These are phyloP conservation scores for Anticlea derivata DNA, from an alignment of 2,888 invertebrate species.

Conservation along the genomic window DNA sequence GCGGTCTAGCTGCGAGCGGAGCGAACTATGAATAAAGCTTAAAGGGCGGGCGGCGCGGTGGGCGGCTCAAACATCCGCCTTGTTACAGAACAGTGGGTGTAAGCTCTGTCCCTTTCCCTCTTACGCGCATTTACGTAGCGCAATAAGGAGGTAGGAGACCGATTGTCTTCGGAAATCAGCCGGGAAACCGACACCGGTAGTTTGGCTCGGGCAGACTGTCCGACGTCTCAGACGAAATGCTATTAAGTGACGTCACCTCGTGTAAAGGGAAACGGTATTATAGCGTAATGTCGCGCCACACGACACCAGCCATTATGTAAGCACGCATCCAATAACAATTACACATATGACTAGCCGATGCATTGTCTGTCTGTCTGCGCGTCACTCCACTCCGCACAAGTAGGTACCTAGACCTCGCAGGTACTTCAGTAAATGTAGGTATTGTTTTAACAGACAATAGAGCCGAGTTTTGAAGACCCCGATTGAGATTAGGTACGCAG, in stretches of 20 bases:
- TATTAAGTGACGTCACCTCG: slow-evolving; percentile 73
- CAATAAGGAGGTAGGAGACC: slow-evolving; percentile 20
- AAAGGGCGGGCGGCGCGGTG: slow-evolving; percentile 49
- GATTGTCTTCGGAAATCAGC: slow-evolving; percentile 28
- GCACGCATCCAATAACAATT: slow-evolving; percentile 54
- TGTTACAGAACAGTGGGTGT: slow-evolving; percentile 14
- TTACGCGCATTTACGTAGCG: not conserved
- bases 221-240: slow-evolving; percentile 66
- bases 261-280: slow-evolving; percentile 58
- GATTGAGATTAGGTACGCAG: slow-evolving; percentile 35
- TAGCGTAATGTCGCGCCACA: slow-evolving; percentile 41
- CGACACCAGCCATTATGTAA: slow-evolving; percentile 51
- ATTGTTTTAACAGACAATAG: slow-evolving; percentile 39
- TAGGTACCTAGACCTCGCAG: slow-evolving; percentile 13
- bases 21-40: slow-evolving; percentile 40
- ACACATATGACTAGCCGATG: slow-evolving; percentile 41
- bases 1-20: slow-evolving; percentile 17
- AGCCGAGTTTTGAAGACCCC: slow-evolving; percentile 32
- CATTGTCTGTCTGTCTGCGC: slow-evolving; percentile 35
- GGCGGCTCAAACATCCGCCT: slow-evolving; percentile 31
- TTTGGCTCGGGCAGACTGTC: slow-evolving; percentile 60
- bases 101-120: slow-evolving; percentile 28
- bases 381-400: slow-evolving; percentile 16
- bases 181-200: slow-evolving; percentile 33
- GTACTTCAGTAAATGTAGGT: slow-evolving; percentile 23